Evolutionary conservation across 2,888 invertebrate genomes (phyloP), one percentile per base, ranked within the genome.

Genomic region (Halictus quadricinctus): DNA sequence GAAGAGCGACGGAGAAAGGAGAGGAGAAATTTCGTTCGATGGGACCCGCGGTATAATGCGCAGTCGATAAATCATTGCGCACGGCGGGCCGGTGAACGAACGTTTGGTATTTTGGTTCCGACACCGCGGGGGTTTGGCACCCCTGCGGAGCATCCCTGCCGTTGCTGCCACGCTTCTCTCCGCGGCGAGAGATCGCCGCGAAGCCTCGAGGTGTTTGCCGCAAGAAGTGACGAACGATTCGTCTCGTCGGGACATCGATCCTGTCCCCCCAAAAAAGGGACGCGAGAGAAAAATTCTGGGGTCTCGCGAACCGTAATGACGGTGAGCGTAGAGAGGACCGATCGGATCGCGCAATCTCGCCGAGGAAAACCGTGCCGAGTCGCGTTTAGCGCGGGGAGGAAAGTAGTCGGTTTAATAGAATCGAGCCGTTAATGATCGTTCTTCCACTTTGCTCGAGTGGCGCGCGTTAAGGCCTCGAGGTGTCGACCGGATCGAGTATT

Each of bases 51-150:
- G 87, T 77, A 79, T 83, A 87, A 86, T 77, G 64, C 10, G 85
- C 60, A 69, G 76, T 87, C 91, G 90, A 94, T 93, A 93, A 94
- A 94, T 94, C 93, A 94, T 90, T 87, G 87, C 80, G 82, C 87
- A 70, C 73, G 87, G 86, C 81, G 87, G 83, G 79, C 81, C 58
- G 89, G 88, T 80, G 88, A 89, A 88, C 88, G 86, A 90, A 88
- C 91, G 91, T 90, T 90, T 88, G 88, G 91, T 94, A 92, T 94
- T 94, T 94, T 93, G 93, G 92, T 91, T 92, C 91, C 90, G 82
- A 85, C 94, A 83, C 94, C 87, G 88, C 92, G 92, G 94, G 94
- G 88, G 92, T 89, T 91, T 90, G 87, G 90, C 91, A 90, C 88
- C 90, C 91, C 90, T 87, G 85, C 81, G 84, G 84, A 64, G 88